phyloP scores from a whole-genome alignment of 2,888 invertebrate genomes.

The Xanthorhoe designata region DNA sequence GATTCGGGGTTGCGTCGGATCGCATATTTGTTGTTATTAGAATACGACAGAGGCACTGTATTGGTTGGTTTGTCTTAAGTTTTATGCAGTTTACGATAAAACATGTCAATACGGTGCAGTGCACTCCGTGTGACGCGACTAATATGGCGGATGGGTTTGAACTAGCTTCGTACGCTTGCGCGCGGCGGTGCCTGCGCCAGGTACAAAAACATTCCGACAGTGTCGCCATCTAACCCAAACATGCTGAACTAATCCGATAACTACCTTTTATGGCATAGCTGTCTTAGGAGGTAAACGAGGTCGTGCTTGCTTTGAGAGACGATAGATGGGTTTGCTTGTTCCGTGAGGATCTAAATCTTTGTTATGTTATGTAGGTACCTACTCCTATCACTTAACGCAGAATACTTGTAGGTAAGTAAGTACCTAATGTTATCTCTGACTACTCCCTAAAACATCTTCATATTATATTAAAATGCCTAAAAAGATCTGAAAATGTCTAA shows the following conservation, averaged over 20 bases:
- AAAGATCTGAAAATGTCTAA: too few species aligned
- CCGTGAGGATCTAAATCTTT: not conserved
- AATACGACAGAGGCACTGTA: conserved; percentile 70
- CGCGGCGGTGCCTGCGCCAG: conserved; percentile 59
- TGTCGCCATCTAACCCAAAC: conserved; percentile 62
- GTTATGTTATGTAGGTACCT: not conserved
- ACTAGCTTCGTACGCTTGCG: conserved; percentile 77
- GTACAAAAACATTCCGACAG: conserved; percentile 66
- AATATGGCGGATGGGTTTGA: conserved; percentile 85
- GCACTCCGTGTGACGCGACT: conserved; percentile 84
- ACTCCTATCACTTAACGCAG: too few species aligned
- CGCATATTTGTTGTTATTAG: conserved; percentile 73
- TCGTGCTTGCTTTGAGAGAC: conserved; percentile 9
- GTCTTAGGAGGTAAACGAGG: not conserved
- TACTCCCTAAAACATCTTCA: too few species aligned
- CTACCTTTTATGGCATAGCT: conserved; percentile 38
- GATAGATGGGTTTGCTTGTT: conserved; percentile 44
- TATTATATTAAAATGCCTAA: too few species aligned
- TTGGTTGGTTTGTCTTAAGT: conserved; percentile 71
- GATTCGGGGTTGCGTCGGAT: conserved; percentile 68
- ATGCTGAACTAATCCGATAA: conserved; percentile 47
- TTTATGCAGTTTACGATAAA: conserved; percentile 79
- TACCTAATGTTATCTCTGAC: too few species aligned
- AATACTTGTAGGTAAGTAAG: too few species aligned
- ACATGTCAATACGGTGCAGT: conserved; percentile 82